These are phyloP conservation scores for Lepidocyrtoides sp. DNA, from an alignment of 2,888 invertebrate genomes.

Conservation along the genomic window DNA sequence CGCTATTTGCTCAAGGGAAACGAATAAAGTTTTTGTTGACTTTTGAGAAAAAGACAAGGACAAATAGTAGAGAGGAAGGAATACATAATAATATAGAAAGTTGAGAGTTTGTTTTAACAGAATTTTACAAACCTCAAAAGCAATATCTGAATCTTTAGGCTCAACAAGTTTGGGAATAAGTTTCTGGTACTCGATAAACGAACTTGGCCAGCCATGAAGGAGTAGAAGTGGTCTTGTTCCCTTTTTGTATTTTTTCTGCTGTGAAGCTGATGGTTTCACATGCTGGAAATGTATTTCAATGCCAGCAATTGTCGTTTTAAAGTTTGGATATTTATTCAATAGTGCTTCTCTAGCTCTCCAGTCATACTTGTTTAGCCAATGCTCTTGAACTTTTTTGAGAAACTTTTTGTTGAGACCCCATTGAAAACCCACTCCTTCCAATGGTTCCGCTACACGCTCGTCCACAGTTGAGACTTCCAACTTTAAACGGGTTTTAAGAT, in stretches of 20 bases:
- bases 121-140: constrained; percentile 87
- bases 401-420: constrained; percentile 94
- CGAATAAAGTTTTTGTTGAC: constrained; percentile 77
- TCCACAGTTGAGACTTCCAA: constrained; percentile 87
- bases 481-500: constrained; percentile 89
- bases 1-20: neutral
- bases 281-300: constrained; percentile 93
- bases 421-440: constrained; percentile 89
- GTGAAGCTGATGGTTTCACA: constrained; percentile 88
- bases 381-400: constrained; percentile 90
- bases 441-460: constrained; percentile 86
- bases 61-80: neutral
- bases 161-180: constrained; percentile 87
- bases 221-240: constrained; percentile 81
- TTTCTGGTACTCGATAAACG: constrained; percentile 84
- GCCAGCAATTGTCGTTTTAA: constrained; percentile 92
- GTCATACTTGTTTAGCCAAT: constrained; percentile 93
- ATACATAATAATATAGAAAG: neutral
- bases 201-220: constrained; percentile 85
- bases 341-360: constrained; percentile 90
- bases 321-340: constrained; percentile 93
- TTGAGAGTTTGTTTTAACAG: neutral
- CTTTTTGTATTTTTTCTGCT: constrained; percentile 76
- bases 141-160: constrained; percentile 88
- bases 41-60: constrained; percentile 80